Percentiles rank a stretch among this genome's conserved stretches.
These are phyloP conservation scores for Mercenaria mercenaria DNA, from an alignment of 1,140 invertebrate species.

Conservation along the genomic window DNA sequence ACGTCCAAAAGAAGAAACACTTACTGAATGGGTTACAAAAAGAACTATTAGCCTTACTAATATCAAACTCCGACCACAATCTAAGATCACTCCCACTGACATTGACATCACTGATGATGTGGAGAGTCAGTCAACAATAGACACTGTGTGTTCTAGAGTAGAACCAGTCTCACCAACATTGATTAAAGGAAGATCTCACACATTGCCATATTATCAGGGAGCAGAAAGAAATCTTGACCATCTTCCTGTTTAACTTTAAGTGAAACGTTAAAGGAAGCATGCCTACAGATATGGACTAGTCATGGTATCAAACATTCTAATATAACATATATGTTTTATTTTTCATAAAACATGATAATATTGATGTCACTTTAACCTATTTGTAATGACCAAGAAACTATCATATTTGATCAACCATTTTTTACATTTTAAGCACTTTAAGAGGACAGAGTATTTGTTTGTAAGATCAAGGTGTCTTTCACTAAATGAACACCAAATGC, in stretches of 20 bases:
- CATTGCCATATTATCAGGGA: neutral
- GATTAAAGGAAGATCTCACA: neutral
- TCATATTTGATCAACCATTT: too few relatives aligned
- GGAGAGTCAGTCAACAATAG: constrained; percentile 58
- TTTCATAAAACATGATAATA: too few relatives aligned
- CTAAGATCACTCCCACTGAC: constrained; percentile 61
- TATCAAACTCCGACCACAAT: constrained; percentile 68
- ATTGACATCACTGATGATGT: constrained; percentile 49
- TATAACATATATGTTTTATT: neutral
- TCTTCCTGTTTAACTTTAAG: constrained; percentile 33
- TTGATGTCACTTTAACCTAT: too few relatives aligned
- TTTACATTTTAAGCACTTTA: too few relatives aligned
- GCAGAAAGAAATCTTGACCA: neutral
- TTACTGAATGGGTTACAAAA: constrained; percentile 79
- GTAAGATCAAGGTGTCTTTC: too few relatives aligned
- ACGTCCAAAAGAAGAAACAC: constrained; percentile 78
- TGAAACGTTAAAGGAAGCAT: neutral
- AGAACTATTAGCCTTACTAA: constrained; percentile 76
- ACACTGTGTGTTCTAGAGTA: constrained; percentile 30
- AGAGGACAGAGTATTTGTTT: too few relatives aligned
- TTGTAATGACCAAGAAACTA: too few relatives aligned
- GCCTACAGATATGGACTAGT: neutral
- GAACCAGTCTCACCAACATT: constrained; percentile 1
- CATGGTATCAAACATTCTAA: neutral
- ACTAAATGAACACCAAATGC: too few relatives aligned